Conservation (phyloP, 2,888 invertebrate genomes). For the Cataglyphis livida region DNA sequence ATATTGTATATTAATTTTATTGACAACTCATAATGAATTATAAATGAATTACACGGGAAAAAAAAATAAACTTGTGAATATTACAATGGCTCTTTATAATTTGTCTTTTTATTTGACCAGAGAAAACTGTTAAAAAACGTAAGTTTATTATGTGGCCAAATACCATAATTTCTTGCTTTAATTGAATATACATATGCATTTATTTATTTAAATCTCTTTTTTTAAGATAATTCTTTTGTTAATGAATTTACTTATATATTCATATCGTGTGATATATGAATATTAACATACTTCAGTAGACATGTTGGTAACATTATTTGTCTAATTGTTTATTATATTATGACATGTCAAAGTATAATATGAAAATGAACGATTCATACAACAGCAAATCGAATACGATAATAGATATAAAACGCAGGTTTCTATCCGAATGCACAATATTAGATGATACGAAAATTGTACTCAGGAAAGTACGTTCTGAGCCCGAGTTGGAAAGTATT, state of each 20-base stretch:
- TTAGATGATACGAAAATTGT: conserved; percentile 6
- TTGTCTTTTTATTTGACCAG: conserved; percentile 33
- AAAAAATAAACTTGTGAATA: conserved; percentile 79
- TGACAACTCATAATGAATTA: conserved; percentile 83
- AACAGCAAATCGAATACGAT: conserved; percentile 15
- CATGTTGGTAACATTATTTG: conserved; percentile 1
- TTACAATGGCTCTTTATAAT: conserved; percentile 60
- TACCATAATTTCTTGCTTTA: conserved; percentile 15
- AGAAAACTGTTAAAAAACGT: not conserved
- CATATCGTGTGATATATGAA: not conserved
- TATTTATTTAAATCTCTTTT: not conserved
- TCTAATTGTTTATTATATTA: not conserved
- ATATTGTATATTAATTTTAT: conserved; percentile 85
- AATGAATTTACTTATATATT: conserved; percentile 24
- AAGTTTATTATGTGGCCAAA: not conserved
- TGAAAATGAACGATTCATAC: conserved; percentile 9
- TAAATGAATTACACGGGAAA: conserved; percentile 81
- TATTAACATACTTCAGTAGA: conserved; percentile 33
- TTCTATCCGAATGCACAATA: conserved; percentile 59
- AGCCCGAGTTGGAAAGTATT: conserved; percentile 69
- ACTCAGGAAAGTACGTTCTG: conserved; percentile 52
- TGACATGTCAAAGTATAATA: not conserved
- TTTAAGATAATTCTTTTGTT: conserved; percentile 23
- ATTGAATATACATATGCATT: not conserved
- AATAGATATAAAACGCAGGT: conserved; percentile 57